A percentile compares a stretch with the other conserved stretches of the same genome.
Conservation (phyloP, 2,113 vertebrate genomes). For the Sturnus vulgaris region DNA sequence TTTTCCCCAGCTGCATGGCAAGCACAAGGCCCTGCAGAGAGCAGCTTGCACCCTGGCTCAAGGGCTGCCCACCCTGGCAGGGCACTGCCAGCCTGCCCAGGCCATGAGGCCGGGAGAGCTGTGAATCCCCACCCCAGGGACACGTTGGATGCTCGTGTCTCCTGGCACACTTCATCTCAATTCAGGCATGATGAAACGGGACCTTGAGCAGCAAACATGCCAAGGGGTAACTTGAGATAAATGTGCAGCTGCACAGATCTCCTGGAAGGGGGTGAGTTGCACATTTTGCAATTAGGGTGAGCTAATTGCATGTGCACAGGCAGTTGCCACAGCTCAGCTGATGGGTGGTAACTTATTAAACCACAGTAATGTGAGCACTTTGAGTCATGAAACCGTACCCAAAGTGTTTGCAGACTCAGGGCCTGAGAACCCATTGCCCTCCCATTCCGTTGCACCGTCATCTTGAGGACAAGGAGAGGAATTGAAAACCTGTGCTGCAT, state of each 20-base stretch:
- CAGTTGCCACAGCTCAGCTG: constrained; percentile 27
- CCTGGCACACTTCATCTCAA: background rate
- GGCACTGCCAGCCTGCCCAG: background rate
- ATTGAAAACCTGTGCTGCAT: background rate
- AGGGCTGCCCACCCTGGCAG: rapidly evolving
- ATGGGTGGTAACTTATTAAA: constrained; percentile 30
- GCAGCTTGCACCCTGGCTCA: rapidly evolving
- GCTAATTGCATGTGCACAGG: background rate
- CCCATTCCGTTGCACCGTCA: background rate
- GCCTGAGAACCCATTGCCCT: background rate
- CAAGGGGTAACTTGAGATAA: background rate
- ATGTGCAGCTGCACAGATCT: background rate
- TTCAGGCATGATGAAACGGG: background rate
- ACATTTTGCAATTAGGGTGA: constrained; percentile 23
- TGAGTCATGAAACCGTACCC: constrained; percentile 11
- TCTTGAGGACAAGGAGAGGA: background rate
- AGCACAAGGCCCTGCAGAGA: background rate
- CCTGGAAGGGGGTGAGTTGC: background rate
- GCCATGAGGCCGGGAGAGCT: rapidly evolving
- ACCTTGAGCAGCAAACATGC: background rate
- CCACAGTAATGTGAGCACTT: constrained; percentile 27
- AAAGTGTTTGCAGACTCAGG: constrained; percentile 18
- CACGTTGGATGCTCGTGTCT: rapidly evolving
- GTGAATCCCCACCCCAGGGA: background rate
- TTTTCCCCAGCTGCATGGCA: background rate